Percentiles rank a stretch among this genome's conserved stretches.
Conservation (phyloP, 2,797 vertebrate species). For the Aldrovandia affinis region DNA sequence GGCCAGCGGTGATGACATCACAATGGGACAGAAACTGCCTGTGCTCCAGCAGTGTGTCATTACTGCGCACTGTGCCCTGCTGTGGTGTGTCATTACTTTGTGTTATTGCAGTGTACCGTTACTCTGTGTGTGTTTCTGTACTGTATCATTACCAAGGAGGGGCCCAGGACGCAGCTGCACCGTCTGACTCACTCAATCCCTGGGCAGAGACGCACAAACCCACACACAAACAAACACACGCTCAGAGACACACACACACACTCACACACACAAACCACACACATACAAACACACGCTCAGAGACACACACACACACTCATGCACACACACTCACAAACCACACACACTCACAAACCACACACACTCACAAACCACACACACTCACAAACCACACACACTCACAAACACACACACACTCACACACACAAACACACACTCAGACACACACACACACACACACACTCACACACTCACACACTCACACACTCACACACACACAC, state of each 20-base stretch:
- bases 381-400: not conserved
- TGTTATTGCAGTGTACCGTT: not conserved
- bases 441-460: not conserved
- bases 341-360: not conserved
- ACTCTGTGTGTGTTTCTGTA: not conserved
- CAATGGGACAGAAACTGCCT: not conserved
- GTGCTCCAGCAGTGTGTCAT: not conserved
- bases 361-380: not conserved
- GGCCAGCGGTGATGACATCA: conserved; percentile 21
- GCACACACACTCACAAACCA: not conserved
- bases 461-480: not conserved
- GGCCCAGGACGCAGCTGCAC: conserved; percentile 27
- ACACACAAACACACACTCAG: not conserved
- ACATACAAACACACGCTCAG: not conserved
- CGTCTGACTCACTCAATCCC: conserved; percentile 14
- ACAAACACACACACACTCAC: not conserved
- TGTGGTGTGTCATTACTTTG: conserved; percentile 14
- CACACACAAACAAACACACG: not conserved
- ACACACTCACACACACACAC: not conserved
- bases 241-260: not conserved
- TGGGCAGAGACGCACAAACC: not conserved
- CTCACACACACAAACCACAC: not conserved
- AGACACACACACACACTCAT: not conserved
- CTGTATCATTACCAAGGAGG: conserved; percentile 24
- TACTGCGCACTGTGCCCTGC: not conserved